Percentiles rank a stretch among this genome's conserved stretches.
phyloP scores from a whole-genome alignment of 1,140 invertebrate genomes.

The Pseudomyrmex dendroicus region DNA sequence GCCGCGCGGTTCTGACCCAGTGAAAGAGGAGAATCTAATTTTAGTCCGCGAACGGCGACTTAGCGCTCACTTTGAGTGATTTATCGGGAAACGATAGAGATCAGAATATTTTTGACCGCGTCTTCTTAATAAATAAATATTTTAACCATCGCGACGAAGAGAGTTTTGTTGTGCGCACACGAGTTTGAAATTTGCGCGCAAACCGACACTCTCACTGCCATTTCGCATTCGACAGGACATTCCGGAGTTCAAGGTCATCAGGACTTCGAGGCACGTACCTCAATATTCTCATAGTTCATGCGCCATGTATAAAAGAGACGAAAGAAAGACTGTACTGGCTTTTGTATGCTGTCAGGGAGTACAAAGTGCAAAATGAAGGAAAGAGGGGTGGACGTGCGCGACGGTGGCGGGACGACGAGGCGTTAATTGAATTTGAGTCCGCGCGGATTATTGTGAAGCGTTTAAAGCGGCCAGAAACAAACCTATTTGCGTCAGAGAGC shows the following conservation, averaged over 20 bases:
- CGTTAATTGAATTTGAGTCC: slow-evolving; percentile 79
- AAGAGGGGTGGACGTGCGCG: slow-evolving; percentile 34
- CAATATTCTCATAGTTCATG: slow-evolving; percentile 62
- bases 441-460: slow-evolving; percentile 77
- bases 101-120: background rate
- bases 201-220: background rate
- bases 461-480: slow-evolving; percentile 80
- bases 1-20: slow-evolving; percentile 47
- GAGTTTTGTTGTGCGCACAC: too few species aligned
- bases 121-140: background rate
- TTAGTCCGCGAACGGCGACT: slow-evolving; percentile 2
- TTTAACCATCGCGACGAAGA: background rate
- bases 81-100: slow-evolving; percentile 43
- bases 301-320: slow-evolving; percentile 60
- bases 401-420: slow-evolving; percentile 62
- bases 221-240: slow-evolving; percentile 26
- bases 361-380: slow-evolving; percentile 70
- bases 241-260: slow-evolving; percentile 53
- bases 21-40: slow-evolving; percentile 49
- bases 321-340: slow-evolving; percentile 68
- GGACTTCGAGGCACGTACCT: slow-evolving; percentile 64
- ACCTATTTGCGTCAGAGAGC: slow-evolving; percentile 79
- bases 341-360: slow-evolving; percentile 69
- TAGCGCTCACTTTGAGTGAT: background rate
- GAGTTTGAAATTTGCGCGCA: background rate